Conservation (phyloP, 2,888 invertebrate genomes). For the Anoncus sp. region DNA sequence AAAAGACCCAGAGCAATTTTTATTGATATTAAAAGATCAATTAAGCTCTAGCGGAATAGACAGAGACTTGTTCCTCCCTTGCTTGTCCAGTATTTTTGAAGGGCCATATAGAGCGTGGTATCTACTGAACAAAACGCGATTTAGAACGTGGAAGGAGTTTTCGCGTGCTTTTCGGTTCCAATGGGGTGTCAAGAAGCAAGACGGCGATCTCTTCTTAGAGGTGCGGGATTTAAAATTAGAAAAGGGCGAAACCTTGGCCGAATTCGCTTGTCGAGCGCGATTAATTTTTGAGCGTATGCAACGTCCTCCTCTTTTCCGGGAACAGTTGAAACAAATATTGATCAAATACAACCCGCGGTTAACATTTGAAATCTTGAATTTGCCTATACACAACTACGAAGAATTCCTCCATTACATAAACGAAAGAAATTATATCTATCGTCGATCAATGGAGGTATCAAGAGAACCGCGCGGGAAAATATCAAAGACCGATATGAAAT, state of each 20-base stretch:
- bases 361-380: constrained; percentile 45
- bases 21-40: constrained; percentile 56
- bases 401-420: constrained; percentile 52
- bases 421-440: constrained; percentile 48
- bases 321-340: constrained; percentile 39
- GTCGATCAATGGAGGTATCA: constrained; percentile 16
- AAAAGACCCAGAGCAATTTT: constrained; percentile 55
- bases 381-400: constrained; percentile 19
- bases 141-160: constrained; percentile 57
- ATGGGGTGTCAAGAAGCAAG: constrained; percentile 58
- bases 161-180: constrained; percentile 52
- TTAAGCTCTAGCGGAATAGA: constrained; percentile 44
- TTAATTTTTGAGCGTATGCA: constrained; percentile 57
- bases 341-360: constrained; percentile 50
- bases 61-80: constrained; percentile 51
- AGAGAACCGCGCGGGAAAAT: constrained; percentile 5
- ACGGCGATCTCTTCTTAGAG: constrained; percentile 48
- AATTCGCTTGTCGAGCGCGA: constrained; percentile 59
- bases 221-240: constrained; percentile 46
- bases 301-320: background rate
- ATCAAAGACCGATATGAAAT: background rate
- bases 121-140: constrained; percentile 45
- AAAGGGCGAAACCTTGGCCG: constrained; percentile 50
- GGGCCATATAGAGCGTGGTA: constrained; percentile 60
- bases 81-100: constrained; percentile 58